Base-by-base conservation (phyloP, 2,888 invertebrate species). In the Ramazzottius varieornatus region DNA sequence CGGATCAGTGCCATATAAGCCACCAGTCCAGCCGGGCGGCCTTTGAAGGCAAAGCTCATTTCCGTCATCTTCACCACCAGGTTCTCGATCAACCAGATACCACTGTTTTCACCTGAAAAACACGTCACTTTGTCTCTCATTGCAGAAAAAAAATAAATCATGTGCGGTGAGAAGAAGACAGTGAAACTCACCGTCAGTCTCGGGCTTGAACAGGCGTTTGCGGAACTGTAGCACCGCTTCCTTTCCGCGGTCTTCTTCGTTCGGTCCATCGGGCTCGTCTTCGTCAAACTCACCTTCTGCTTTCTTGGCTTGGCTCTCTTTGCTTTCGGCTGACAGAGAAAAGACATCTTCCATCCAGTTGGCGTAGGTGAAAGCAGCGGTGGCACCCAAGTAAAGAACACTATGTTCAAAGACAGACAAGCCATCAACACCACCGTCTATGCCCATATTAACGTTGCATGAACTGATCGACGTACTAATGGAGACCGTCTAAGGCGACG, bases 331-430 rank as follows among this genome's bases (percentile, higher is more conserved):
- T 16, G 4, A 16, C 4, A 54, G 4, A 4, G 54, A 54, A 54
- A 54, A 54, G 20, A 54, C 29, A 29, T 54, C 54, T 29, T 54
- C 54, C n/a, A 54, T 29, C 54, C 54, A 54, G 54, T 54, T 54
- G 29, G n/a, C 54, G 29, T 16, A 54, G 20, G 29, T 29, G 29
- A 54, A 54, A 16, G 24, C 54, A 29, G 4, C 29, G 4, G 54
- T 54, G 29, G 54, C 54, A 8, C 54, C 54, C 8, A 54, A 54
- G 54, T 54, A 54, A 4, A 54, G 24, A 54, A 54, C 29, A 54
- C 40, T 40, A 20, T 40, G n/a, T n/a, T n/a, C n/a, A 40, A 40
- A 40, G 20, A 40, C 40, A 40, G 8, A 40, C 40, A 40, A 8
- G 20, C 20, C 20, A 40, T 13, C 20, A 8, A 40, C 40, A 54